These are phyloP conservation scores for Piprites chloris DNA, from an alignment of 2,113 vertebrate species.

Conservation along the genomic window DNA sequence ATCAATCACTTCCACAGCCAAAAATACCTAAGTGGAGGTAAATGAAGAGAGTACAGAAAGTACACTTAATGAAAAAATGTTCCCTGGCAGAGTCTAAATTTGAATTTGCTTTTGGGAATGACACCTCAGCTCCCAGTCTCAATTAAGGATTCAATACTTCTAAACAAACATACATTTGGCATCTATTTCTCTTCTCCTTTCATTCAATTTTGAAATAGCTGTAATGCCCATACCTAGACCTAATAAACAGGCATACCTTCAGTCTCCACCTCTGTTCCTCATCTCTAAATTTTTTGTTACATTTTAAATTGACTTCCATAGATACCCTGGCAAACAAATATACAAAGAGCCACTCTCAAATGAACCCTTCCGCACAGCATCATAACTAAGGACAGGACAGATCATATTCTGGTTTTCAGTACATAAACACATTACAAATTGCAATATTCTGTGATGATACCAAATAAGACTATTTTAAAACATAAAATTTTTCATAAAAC, in stretches of 20 bases:
- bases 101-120: constrained; percentile 6
- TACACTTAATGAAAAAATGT: neutral
- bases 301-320: neutral
- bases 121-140: neutral
- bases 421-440: neutral
- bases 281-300: neutral
- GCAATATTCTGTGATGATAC: neutral
- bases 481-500: neutral
- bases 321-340: neutral
- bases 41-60: neutral
- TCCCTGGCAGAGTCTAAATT: neutral
- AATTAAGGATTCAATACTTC: neutral
- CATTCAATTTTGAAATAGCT: neutral
- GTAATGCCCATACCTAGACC: neutral
- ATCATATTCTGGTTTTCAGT: neutral
- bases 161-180: constrained; percentile 4
- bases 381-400: neutral
- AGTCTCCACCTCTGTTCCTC: neutral
- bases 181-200: neutral
- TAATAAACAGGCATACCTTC: neutral
- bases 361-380: neutral
- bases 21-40: neutral
- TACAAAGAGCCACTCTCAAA: neutral
- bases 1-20: neutral
- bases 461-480: neutral